Evolutionary conservation across 2,888 invertebrate species (phyloP).

Genomic region (Orthosia incerta): DNA sequence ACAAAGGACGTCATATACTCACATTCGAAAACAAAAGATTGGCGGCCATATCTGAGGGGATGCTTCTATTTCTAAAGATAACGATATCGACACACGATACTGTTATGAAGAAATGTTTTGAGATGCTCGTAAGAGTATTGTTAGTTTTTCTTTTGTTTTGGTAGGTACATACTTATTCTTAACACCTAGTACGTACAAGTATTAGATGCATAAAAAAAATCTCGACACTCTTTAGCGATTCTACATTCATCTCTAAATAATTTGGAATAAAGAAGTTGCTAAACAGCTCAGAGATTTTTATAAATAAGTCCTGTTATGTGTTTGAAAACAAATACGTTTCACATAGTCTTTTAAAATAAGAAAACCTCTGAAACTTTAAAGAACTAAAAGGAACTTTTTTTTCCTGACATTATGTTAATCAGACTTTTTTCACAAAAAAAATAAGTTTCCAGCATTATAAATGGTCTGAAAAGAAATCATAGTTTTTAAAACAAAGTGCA

Average conservation of each 20-base stretch:
- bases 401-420: background rate
- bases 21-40: conserved; percentile 55
- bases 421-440: too few relatives aligned
- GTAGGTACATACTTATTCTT: background rate
- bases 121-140: conserved; percentile 11
- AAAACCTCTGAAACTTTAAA: background rate
- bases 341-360: background rate
- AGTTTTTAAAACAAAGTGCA: conserved; percentile 45
- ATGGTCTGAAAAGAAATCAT: background rate
- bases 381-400: background rate
- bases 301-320: background rate
- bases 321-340: background rate
- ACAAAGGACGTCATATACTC: conserved; percentile 54
- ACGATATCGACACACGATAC: conserved; percentile 60
- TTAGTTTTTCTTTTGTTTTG: conserved; percentile 30
- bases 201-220: background rate
- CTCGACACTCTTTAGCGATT: too few relatives aligned
- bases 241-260: too few relatives aligned
- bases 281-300: background rate
- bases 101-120: conserved; percentile 29
- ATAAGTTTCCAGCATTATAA: background rate
- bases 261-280: too few relatives aligned
- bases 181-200: background rate
- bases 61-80: conserved; percentile 35
- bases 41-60: conserved; percentile 28